These are phyloP conservation scores for Zootoca vivipara DNA, from an alignment of 2,113 vertebrate species.

Conservation along the genomic window DNA sequence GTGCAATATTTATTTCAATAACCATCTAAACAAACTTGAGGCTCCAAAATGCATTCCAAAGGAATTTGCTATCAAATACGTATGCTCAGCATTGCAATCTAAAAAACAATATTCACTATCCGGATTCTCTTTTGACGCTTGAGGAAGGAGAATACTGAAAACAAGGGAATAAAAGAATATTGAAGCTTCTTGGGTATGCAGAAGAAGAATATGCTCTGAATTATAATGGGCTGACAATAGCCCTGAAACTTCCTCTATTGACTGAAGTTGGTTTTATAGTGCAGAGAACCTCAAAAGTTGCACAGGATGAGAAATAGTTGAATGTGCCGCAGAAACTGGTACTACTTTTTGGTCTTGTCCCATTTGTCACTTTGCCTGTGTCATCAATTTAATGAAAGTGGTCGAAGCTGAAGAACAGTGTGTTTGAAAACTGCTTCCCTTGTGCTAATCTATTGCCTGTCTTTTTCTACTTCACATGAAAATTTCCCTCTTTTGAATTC, in stretches of 20 bases:
- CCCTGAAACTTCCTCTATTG: constrained; percentile 4
- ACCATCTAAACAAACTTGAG: background rate
- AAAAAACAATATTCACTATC: background rate
- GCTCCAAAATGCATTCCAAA: background rate
- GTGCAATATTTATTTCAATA: background rate
- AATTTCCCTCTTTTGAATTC: background rate
- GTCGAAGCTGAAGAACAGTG: constrained; percentile 11
- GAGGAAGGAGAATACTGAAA: background rate
- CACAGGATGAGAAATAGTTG: constrained; percentile 20
- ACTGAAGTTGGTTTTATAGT: constrained; percentile 7
- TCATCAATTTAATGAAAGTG: background rate
- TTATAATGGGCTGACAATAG: constrained; percentile 1
- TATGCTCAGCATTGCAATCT: background rate
- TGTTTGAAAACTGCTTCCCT: constrained; percentile 11
- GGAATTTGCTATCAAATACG: background rate
- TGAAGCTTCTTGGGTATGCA: background rate
- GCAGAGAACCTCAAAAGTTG: background rate
- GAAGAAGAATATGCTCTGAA: background rate
- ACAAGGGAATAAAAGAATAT: background rate
- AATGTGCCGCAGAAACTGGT: background rate
- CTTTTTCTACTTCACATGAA: background rate
- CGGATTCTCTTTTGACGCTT: background rate
- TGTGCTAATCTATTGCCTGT: background rate
- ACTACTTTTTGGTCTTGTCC: background rate
- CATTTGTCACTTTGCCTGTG: background rate